These are phyloP conservation scores for Aegithalos caudatus DNA, from an alignment of 2,113 vertebrate species.

Conservation along the genomic window DNA sequence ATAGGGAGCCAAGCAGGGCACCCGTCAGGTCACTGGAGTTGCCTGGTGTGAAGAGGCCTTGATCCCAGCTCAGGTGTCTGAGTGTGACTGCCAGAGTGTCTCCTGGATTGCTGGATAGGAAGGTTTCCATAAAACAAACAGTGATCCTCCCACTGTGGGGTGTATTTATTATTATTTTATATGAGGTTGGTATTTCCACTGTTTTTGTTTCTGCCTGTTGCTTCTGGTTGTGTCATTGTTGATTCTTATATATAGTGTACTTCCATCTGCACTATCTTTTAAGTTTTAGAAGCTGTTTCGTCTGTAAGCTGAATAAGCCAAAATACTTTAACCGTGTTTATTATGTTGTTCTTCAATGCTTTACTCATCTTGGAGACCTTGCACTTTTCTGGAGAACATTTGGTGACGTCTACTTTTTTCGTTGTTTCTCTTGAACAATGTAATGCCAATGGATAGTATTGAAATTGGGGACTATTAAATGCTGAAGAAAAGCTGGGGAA, in stretches of 20 bases:
- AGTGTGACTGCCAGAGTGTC: neutral
- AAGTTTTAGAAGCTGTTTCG: neutral
- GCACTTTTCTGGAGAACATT: neutral
- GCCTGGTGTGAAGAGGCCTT: neutral
- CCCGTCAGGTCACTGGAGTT: rapidly evolving
- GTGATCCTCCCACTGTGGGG: neutral
- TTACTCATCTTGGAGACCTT: neutral
- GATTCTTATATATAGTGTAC: neutral
- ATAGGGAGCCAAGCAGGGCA: neutral
- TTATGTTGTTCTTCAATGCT: neutral
- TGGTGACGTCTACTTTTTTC: neutral
- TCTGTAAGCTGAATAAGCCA: neutral
- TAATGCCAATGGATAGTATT: neutral
- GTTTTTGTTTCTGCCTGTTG: neutral
- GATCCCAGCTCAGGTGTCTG: neutral
- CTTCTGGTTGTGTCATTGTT: neutral
- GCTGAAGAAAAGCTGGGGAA: neutral
- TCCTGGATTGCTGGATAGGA: neutral
- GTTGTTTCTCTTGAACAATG: neutral
- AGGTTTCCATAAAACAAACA: neutral
- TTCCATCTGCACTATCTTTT: neutral
- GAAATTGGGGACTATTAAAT: neutral
- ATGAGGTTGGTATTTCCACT: neutral
- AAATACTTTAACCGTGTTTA: neutral
- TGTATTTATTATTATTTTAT: neutral